phyloP scores from a whole-genome alignment of 2,797 vertebrate species.

The Falco columbarius region DNA sequence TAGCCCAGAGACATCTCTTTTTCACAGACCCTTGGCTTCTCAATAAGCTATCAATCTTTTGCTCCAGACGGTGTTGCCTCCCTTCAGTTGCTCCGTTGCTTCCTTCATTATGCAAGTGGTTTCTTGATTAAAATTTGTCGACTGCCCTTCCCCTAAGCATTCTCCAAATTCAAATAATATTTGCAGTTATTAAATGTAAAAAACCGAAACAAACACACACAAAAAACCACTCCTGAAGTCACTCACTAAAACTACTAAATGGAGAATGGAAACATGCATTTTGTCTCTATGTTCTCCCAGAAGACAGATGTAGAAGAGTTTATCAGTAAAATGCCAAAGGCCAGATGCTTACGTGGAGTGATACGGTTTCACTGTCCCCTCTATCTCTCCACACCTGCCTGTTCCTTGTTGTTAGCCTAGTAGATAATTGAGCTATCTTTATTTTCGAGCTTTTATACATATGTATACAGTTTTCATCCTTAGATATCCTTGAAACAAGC shows the following conservation, averaged over 20 bases:
- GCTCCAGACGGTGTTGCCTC: slow-evolving; percentile 40
- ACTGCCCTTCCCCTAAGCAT: slow-evolving; percentile 6
- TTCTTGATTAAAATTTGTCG: slow-evolving; percentile 46
- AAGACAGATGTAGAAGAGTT: background rate
- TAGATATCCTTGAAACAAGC: background rate
- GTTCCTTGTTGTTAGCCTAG: background rate
- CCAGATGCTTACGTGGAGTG: background rate
- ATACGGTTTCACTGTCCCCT: background rate
- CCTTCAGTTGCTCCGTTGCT: slow-evolving; percentile 36
- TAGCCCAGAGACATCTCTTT: slow-evolving; percentile 2
- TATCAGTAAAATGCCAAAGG: background rate
- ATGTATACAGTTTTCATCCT: background rate
- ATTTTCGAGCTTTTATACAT: background rate
- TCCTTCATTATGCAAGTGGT: background rate
- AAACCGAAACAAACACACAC: background rate
- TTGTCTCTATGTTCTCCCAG: background rate
- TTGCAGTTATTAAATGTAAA: background rate
- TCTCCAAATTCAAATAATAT: slow-evolving; percentile 1
- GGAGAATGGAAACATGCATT: background rate
- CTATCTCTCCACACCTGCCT: background rate
- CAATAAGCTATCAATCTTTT: slow-evolving; percentile 21
- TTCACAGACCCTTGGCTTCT: slow-evolving; percentile 8
- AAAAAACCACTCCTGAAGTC: background rate
- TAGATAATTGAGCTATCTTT: background rate
- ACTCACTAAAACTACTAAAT: background rate